phyloP scores from a whole-genome alignment of 2,113 vertebrate species.

The Plectropomus leopardus region DNA sequence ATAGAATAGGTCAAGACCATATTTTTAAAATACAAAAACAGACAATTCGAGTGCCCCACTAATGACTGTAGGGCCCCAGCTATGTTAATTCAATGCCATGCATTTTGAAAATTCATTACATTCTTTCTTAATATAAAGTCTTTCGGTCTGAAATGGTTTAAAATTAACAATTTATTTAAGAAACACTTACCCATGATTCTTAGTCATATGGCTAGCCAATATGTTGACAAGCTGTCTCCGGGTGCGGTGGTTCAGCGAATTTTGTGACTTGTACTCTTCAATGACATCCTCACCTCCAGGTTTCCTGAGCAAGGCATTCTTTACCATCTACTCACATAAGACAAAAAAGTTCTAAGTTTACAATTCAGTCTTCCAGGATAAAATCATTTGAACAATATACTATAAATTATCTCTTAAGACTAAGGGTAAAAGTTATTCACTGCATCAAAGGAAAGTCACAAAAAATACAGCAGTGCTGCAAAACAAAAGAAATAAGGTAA shows the following conservation, averaged over 20 bases:
- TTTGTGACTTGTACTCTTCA: conserved; percentile 4
- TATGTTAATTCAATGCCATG: background rate
- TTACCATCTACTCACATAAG: too few species aligned
- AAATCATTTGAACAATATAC: too few species aligned
- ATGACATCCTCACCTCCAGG: background rate
- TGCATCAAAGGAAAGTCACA: too few species aligned
- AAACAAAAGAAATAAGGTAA: too few species aligned
- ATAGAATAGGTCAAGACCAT: too few species aligned
- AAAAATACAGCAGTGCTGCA: too few species aligned
- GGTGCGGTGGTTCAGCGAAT: background rate
- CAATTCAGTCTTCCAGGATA: too few species aligned
- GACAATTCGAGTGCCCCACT: background rate
- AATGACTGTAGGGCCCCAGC: background rate
- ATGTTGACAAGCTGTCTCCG: conserved; percentile 12
- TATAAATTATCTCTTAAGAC: too few species aligned
- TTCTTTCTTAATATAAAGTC: background rate
- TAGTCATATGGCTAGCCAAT: conserved; percentile 4
- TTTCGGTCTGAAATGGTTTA: background rate
- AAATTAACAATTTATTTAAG: background rate
- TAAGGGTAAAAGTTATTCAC: too few species aligned
- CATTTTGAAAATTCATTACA: background rate
- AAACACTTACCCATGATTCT: background rate
- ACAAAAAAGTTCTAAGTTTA: too few species aligned
- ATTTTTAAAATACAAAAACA: background rate
- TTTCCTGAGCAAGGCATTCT: background rate